A percentile compares a stretch with the other conserved stretches of the same genome.
Conservation (phyloP, 2,888 invertebrate genomes). For the Drosophila nr. perissopoda region DNA sequence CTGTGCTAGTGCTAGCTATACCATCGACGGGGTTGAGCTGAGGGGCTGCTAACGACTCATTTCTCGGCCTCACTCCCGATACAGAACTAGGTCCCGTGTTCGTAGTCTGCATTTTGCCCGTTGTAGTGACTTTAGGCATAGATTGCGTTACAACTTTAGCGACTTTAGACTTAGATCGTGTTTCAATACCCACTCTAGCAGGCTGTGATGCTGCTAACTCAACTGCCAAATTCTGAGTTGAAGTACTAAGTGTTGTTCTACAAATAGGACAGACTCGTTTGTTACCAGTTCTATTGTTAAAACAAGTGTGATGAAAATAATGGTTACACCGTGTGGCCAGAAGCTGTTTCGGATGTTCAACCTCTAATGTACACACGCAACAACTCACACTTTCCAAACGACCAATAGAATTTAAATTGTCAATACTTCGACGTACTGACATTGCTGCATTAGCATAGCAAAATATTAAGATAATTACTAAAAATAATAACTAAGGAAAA, state of each 20-base stretch:
- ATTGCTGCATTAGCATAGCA: neutral
- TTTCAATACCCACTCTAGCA: neutral
- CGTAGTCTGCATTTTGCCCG: neutral
- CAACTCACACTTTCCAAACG: neutral
- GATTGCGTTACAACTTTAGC: neutral
- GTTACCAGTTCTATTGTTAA: too few relatives aligned
- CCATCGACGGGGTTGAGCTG: neutral
- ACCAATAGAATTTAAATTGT: neutral
- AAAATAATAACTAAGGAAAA: neutral
- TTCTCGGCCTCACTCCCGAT: neutral
- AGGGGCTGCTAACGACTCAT: neutral
- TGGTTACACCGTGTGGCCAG: too few relatives aligned
- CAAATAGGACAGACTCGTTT: neutral
- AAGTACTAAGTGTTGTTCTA: neutral
- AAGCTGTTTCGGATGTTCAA: too few relatives aligned
- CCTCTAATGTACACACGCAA: too few relatives aligned
- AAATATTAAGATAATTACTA: neutral
- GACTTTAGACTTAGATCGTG: neutral
- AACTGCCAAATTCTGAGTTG: slow-evolving; percentile 1
- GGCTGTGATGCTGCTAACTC: neutral
- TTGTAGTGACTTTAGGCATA: neutral
- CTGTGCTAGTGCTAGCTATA: neutral
- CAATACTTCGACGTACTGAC: neutral
- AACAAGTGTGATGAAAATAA: too few relatives aligned
- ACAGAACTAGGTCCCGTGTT: neutral